Evolutionary conservation across 2,113 vertebrate species (phyloP), one percentile per base, ranked within the genome.

Genomic region (Neopipo cinnamomea): DNA sequence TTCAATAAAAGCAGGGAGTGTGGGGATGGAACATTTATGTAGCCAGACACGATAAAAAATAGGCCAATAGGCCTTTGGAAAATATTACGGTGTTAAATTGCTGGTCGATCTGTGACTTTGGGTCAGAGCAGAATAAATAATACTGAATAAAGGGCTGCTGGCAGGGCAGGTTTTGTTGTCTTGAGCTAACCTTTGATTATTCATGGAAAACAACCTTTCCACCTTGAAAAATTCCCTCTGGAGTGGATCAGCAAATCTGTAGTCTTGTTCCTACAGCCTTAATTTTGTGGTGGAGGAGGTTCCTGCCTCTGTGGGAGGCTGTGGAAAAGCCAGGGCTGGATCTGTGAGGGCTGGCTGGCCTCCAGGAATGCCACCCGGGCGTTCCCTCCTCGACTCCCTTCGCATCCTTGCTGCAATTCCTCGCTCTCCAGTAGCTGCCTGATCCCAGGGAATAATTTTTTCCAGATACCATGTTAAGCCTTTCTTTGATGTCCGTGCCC

Each of bases 261-360:
- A 46, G 31, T n/a, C 80, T 81, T 3, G 3, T 30, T 77, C 35
- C 5, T 46, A 9, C 3, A 3, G 70, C 68, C 46, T 79, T 67
- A 28, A 52, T 93, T 85, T 85, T 70, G 59, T 58, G 2, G 13
- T 22, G 49, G 56, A 84, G 75, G 85, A 61, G 59, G 68, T 61
- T 62, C 27, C 79, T 66, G 81, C 89, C 78, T 31, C 33, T 27
- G 2, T 58, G 77, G 89, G 14, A 53, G 66, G 63, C 85, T 82
- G 50, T 85, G 94, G 81, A 35, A 73, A 65, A 91, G 77, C 22
- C 86, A 25, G 14, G 5, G 8, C 76, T 87, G 42, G 42, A 23
- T 82, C 66, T 42, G 37, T 24, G 74, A 75, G 94, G 70, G 82
- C 86, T 96, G 96, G 96, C 93, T 63, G 47, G 6, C 52, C 52